Evolutionary conservation across 2,113 vertebrate species (phyloP), one percentile per base, ranked within the genome.

Genomic region (Centrocercus urophasianus): DNA sequence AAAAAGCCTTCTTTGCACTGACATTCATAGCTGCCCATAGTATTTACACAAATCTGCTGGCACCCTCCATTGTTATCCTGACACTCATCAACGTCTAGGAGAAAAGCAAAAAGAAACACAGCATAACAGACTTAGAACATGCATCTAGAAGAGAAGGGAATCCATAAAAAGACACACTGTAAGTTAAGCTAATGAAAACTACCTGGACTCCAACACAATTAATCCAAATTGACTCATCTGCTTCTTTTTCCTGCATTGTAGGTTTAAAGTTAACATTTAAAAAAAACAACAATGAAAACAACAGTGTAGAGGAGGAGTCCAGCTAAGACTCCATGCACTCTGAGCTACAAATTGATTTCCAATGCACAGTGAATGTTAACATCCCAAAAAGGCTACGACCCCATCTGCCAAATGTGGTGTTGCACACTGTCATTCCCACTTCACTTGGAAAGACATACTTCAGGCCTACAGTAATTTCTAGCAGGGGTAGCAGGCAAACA

Each of bases 21-120:
- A 48, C 99, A 99, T 96, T 99, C 99, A 13, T 99, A 99, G 98
- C 99, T 99, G 87, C 99, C 99, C 99, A 99, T 99, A 40, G 99
- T 98, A 66, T 99, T 99, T 67, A 99, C 98, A 54, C 99, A 99
- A 93, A 99, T 98, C 96, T 99, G 99, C 93, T 99, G 99, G 96
- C 99, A 99, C 63, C 99, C 99, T 1, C 99, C 99, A 4, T 99
- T 99, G 98, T 99, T 99, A 97, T 99, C 99, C 94, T 97, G 94
- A 93, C 99, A 99, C 89, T 99, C 99, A 6, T 99, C 98, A 95
- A 99, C 99, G 85, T 99, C 99, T 99, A 96, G 11, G 84, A 64
- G 60, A 76, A 66, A 93, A 78, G n/a, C 42, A 84, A 19, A 71
- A 69, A 59, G 10, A 75, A 64, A 60, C 25, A 18, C 13, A 56